Evolutionary conservation across 2,888 invertebrate species (phyloP).

Genomic region (Philaethria dido): DNA sequence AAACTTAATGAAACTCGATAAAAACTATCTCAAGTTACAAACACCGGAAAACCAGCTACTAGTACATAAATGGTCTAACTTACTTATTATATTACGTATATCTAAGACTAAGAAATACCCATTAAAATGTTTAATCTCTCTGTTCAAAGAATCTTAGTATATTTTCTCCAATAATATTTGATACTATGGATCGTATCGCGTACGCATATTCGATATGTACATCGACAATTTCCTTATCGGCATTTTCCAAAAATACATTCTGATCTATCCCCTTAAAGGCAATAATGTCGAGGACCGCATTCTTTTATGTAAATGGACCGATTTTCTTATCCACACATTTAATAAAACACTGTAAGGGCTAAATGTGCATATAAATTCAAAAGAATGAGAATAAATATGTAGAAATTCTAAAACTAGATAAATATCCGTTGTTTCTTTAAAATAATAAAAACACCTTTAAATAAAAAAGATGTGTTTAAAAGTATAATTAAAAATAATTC

Average conservation of each 20-base stretch:
- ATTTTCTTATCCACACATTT: conserved; percentile 26
- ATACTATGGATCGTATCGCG: conserved; percentile 29
- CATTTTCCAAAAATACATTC: conserved; percentile 58
- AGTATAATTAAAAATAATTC: no score
- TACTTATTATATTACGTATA: no score
- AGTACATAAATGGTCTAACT: background rate
- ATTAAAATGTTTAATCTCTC: no score
- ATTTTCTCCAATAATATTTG: background rate
- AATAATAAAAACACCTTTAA: no score
- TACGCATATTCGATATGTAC: conserved; percentile 42
- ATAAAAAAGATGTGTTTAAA: no score
- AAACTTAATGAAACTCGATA: conserved; percentile 22
- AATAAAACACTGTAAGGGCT: conserved; percentile 21
- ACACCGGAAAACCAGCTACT: background rate
- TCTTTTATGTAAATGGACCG: conserved; percentile 48
- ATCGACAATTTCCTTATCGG: conserved; percentile 50
- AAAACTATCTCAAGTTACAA: conserved; percentile 10
- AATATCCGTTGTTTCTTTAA: no score
- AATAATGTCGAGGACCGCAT: conserved; percentile 59
- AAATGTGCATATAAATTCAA: background rate
- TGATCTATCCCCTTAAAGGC: conserved; percentile 55
- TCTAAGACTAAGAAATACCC: no score
- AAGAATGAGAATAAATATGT: background rate
- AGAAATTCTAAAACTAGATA: no score
- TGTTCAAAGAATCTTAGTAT: no score